Percentiles rank a stretch among this genome's conserved stretches.
phyloP scores from a whole-genome alignment of 1,140 invertebrate species.

The Galleria mellonella region DNA sequence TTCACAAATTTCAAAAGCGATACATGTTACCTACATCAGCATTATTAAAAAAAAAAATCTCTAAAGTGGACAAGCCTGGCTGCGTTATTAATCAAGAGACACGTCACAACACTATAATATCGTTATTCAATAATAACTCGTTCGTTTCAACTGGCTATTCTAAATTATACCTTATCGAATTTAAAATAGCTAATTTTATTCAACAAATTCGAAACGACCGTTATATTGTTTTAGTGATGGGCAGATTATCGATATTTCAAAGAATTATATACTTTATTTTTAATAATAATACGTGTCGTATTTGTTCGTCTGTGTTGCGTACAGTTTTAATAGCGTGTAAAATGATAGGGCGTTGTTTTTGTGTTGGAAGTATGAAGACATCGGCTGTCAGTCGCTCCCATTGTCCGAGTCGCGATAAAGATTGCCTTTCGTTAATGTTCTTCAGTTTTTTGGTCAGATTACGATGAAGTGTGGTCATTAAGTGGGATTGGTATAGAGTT shows the following conservation, averaged over 20 bases:
- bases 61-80: slow-evolving; percentile 36
- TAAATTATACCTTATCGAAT: not conserved
- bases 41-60: slow-evolving; percentile 45
- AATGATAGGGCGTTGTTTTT: slow-evolving; percentile 34
- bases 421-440: slow-evolving; percentile 21
- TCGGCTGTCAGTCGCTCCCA: slow-evolving; percentile 25
- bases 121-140: slow-evolving; percentile 65
- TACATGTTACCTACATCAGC: slow-evolving; percentile 51
- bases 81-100: slow-evolving; percentile 68
- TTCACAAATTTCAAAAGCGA: slow-evolving; percentile 29
- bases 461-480: slow-evolving; percentile 25
- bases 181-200: too few species aligned
- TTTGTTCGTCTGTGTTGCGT: not conserved
- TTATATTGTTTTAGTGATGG: slow-evolving; percentile 8
- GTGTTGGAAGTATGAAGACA: slow-evolving; percentile 29
- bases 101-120: slow-evolving; percentile 69
- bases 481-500: slow-evolving; percentile 10
- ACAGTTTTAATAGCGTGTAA: slow-evolving; percentile 26
- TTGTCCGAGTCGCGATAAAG: slow-evolving; percentile 26
- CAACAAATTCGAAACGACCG: too few species aligned
- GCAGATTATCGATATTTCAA: not conserved
- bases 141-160: slow-evolving; percentile 17
- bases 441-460: slow-evolving; percentile 15
- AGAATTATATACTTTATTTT: slow-evolving; percentile 10
- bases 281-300: not conserved